Base-by-base conservation (phyloP, 2,113 vertebrate genomes). In the Myotis yumanensis region DNA sequence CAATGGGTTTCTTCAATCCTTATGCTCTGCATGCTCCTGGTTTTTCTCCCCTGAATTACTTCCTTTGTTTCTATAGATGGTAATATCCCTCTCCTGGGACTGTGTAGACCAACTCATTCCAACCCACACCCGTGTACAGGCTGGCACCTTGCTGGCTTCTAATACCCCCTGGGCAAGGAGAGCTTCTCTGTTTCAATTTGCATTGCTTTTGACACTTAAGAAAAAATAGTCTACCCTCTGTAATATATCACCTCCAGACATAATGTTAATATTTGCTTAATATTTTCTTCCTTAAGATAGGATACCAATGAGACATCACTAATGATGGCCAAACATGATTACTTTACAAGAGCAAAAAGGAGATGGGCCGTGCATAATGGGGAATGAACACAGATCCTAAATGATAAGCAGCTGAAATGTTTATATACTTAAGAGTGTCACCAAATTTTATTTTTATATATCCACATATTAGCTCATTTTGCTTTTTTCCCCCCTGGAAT, bases 221-320 rank as follows among this genome's bases (percentile, higher is more conserved):
- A n/a, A 46, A n/a, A 94, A 90, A 75, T 46, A 62, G n/a, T 54
- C 23, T 69, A 54, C 48, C n/a, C 5, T 91, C n/a, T 83, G n/a
- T 71, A 82, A 59, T 76, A 25, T 37, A 90, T 81, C 11, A 71
- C 51, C 30, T 86, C 12, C 87, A 88, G 30, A 90, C 14, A 51
- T n/a, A 89, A 83, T 64, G 54, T 84, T 91, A 93, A 69, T 59
- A 75, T 92, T 94, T 90, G 51, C 43, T 94, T 82, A 75, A 76
- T 68, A 73, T 68, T 96, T 93, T 89, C 75, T 9, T 95, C 68
- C 35, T 51, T 83, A 92, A 94, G 85, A 84, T 46, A 90, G 22
- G 37, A 77, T 71, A 77, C 17, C 64, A 81, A 51, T 71, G 46
- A 94, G 46, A 82, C 9, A 82, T 62, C 75, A 89, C 30, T 81